phyloP scores from a whole-genome alignment of 2,113 vertebrate genomes.

The Nerophis ophidion region DNA sequence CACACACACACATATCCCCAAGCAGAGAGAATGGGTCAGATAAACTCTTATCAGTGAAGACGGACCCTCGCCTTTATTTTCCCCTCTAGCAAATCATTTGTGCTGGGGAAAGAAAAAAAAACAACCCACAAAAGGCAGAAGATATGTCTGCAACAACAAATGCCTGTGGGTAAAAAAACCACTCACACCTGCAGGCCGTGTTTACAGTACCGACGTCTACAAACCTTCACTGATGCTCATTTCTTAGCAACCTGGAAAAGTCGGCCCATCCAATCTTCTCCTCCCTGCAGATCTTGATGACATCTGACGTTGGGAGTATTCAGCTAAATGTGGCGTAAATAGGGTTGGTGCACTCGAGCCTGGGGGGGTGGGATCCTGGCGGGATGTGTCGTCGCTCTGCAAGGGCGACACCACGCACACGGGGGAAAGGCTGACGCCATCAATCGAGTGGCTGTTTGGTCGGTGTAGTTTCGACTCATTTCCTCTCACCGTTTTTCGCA shows the following conservation, averaged over 20 bases:
- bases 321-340: conserved; percentile 28
- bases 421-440: conserved; percentile 6
- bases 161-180: conserved; percentile 34
- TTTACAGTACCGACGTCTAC: conserved; percentile 20
- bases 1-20: conserved; percentile 11
- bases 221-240: conserved; percentile 30
- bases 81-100: conserved; percentile 60
- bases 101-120: conserved; percentile 9
- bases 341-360: conserved; percentile 29
- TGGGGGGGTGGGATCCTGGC: conserved; percentile 22
- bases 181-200: conserved; percentile 41
- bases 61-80: conserved; percentile 56
- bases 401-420: conserved; percentile 19
- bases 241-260: conserved; percentile 32
- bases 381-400: conserved; percentile 33
- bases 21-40: conserved; percentile 52
- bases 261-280: conserved; percentile 39
- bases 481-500: conserved; percentile 11
- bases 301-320: conserved; percentile 34
- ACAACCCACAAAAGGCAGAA: conserved; percentile 11
- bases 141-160: conserved; percentile 25
- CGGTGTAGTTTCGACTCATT: background rate
- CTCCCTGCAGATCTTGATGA: conserved; percentile 43
- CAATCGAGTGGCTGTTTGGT: conserved; percentile 4
- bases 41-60: conserved; percentile 62